These are phyloP conservation scores for Nasonovia ribisnigri DNA, from an alignment of 2,888 invertebrate genomes.

Conservation along the genomic window DNA sequence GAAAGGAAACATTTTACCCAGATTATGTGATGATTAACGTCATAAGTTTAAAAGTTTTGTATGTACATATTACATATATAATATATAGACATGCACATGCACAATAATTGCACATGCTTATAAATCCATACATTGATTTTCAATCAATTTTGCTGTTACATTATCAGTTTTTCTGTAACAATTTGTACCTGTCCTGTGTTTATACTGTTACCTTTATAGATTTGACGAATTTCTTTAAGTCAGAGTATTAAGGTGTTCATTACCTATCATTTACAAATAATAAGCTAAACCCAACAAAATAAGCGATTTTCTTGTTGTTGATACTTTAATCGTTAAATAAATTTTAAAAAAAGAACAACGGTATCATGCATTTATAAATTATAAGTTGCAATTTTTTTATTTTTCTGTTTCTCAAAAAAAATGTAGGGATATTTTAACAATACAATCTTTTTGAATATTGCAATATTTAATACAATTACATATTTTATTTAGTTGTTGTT, in stretches of 20 bases:
- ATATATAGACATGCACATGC: neutral
- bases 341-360: neutral
- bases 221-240: neutral
- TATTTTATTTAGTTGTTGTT: constrained; percentile 1
- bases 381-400: neutral
- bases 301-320: neutral
- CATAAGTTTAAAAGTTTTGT: neutral
- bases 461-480: neutral
- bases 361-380: neutral
- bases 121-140: neutral
- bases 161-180: neutral
- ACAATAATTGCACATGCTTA: neutral
- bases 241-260: neutral
- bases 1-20: neutral
- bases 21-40: neutral
- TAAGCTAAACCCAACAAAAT: neutral
- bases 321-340: neutral
- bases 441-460: neutral
- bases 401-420: neutral
- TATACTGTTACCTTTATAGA: neutral
- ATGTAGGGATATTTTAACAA: neutral
- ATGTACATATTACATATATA: neutral
- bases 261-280: neutral
- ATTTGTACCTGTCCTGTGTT: neutral
- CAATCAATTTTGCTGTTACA: neutral